phyloP scores from a whole-genome alignment of 1,140 invertebrate genomes.

The Bombus sylvicola region DNA sequence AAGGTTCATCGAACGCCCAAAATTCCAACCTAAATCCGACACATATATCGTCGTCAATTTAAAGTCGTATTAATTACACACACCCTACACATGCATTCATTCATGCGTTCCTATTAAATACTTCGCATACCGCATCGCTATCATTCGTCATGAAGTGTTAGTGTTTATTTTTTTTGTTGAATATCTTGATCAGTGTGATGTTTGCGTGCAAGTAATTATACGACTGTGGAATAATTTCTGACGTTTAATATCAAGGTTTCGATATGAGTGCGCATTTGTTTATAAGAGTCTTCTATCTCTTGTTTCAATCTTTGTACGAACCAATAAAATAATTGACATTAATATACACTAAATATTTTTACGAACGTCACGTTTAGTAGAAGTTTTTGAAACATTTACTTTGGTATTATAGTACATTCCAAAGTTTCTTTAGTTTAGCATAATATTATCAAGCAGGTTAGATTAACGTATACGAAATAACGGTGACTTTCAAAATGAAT shows the following conservation, averaged over 20 bases:
- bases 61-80: background rate
- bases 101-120: slow-evolving; percentile 1
- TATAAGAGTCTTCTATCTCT: background rate
- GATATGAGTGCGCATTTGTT: background rate
- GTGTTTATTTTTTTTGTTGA: slow-evolving; percentile 9
- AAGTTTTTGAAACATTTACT: no score
- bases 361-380: no score
- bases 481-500: no score
- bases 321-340: no score
- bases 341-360: no score
- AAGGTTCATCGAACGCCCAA: no score
- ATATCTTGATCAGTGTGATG: slow-evolving; percentile 2
- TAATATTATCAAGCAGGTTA: no score
- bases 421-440: no score
- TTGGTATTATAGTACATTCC: no score
- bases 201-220: slow-evolving; percentile 15
- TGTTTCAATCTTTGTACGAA: background rate
- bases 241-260: background rate
- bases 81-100: slow-evolving; percentile 2
- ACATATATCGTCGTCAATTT: background rate
- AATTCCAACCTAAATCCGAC: no score
- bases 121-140: slow-evolving; percentile 1
- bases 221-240: background rate
- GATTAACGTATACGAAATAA: no score
- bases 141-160: background rate